Percentiles rank a stretch among this genome's conserved stretches.
phyloP scores from a whole-genome alignment of 2,888 invertebrate genomes.

The Apomyelois bistriatella region DNA sequence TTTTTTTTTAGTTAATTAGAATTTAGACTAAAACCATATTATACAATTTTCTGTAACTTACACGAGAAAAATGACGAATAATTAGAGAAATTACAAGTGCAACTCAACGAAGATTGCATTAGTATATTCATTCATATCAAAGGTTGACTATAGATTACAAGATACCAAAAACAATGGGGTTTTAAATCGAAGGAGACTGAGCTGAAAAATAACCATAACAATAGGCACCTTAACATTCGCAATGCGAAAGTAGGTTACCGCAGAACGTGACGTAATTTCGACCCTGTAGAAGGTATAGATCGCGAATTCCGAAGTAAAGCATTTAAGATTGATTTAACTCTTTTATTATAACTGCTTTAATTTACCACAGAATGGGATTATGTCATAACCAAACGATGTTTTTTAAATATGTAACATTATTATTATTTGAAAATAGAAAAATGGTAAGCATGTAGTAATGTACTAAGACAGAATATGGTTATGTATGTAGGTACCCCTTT shows the following conservation, averaged over 20 bases:
- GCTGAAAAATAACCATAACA: slow-evolving; percentile 10
- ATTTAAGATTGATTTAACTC: slow-evolving; percentile 8
- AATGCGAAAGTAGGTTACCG: slow-evolving; percentile 52
- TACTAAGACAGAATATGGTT: too few species aligned
- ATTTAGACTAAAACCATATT: too few species aligned
- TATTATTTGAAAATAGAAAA: too few species aligned
- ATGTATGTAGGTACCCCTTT: neutral
- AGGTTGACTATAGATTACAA: neutral
- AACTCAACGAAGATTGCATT: too few species aligned
- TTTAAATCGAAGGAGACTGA: neutral
- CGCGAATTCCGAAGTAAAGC: slow-evolving; percentile 29
- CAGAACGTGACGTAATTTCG: slow-evolving; percentile 46
- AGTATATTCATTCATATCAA: too few species aligned
- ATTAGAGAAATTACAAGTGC: too few species aligned
- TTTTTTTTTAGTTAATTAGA: too few species aligned
- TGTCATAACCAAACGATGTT: too few species aligned
- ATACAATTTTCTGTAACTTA: too few species aligned
- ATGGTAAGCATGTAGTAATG: too few species aligned
- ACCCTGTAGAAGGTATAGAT: slow-evolving; percentile 36
- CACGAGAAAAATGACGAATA: too few species aligned
- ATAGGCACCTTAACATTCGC: slow-evolving; percentile 28
- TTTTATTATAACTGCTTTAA: neutral
- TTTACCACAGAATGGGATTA: neutral
- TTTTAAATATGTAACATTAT: too few species aligned
- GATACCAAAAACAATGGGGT: neutral